These are phyloP conservation scores for Ormyrus labotus DNA, from an alignment of 2,888 invertebrate genomes.

Conservation along the genomic window DNA sequence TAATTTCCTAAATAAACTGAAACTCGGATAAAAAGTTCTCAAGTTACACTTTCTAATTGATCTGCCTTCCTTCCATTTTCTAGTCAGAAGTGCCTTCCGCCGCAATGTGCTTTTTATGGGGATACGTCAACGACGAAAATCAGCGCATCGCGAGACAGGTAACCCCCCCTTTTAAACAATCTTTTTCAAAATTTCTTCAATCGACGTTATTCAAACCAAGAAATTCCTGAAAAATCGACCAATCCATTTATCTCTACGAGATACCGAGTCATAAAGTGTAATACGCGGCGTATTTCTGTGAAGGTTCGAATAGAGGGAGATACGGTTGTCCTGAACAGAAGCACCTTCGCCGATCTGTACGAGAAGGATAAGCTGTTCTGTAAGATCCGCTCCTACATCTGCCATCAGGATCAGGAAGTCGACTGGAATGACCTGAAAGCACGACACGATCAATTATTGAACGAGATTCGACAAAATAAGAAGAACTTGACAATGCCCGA, in stretches of 20 bases:
- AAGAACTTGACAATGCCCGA: constrained; percentile 75
- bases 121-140: constrained; percentile 66
- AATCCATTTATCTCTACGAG: not conserved
- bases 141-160: constrained; percentile 69
- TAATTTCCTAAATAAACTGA: too few relatives aligned
- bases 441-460: constrained; percentile 74
- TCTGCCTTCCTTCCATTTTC: constrained; percentile 50
- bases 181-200: too few relatives aligned
- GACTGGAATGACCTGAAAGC: constrained; percentile 76
- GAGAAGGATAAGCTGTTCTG: constrained; percentile 75
- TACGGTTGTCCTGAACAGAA: constrained; percentile 68
- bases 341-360: constrained; percentile 72
- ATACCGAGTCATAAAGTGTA: constrained; percentile 2
- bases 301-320: constrained; percentile 77
- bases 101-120: constrained; percentile 76
- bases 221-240: too few relatives aligned
- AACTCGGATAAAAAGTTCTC: too few relatives aligned
- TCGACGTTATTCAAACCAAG: too few relatives aligned
- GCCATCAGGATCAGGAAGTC: constrained; percentile 74
- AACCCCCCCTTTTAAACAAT: constrained; percentile 10
- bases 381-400: constrained; percentile 76
- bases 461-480: constrained; percentile 67
- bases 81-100: constrained; percentile 75
- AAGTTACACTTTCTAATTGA: too few relatives aligned
- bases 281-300: not conserved